A percentile compares a stretch with the other conserved stretches of the same genome.
Conservation (phyloP, 2,888 invertebrate genomes). For the Masnerella sp. region DNA sequence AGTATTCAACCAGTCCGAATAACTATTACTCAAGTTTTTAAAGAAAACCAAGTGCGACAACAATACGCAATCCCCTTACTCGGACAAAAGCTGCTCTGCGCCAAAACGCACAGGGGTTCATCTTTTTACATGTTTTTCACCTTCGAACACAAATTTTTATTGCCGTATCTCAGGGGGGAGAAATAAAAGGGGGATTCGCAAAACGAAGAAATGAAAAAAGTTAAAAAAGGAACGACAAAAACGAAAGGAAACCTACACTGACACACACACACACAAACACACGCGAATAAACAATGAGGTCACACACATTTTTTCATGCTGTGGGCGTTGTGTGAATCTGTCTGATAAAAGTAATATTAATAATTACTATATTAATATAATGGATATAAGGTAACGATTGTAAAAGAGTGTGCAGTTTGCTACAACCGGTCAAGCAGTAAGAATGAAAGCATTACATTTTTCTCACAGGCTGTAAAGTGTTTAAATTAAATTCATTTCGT, state of each 20-base stretch:
- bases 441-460: conserved; percentile 72
- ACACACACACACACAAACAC: conserved; percentile 60
- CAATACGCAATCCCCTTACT: conserved; percentile 70
- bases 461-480: conserved; percentile 75
- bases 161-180: conserved; percentile 68
- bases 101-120: conserved; percentile 69
- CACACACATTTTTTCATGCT: conserved; percentile 70
- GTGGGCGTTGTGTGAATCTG: conserved; percentile 74
- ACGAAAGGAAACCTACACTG: conserved; percentile 4
- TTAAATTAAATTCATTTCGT: conserved; percentile 76
- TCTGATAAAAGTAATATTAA: conserved; percentile 75
- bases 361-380: conserved; percentile 74
- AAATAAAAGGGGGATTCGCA: conserved; percentile 58
- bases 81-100: conserved; percentile 67
- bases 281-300: conserved; percentile 63
- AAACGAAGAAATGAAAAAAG: conserved; percentile 13
- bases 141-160: conserved; percentile 70
- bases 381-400: conserved; percentile 74
- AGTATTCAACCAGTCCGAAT: conserved; percentile 67
- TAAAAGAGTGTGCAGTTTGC: conserved; percentile 74
- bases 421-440: conserved; percentile 72
- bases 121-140: conserved; percentile 76
- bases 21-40: conserved; percentile 67
- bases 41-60: conserved; percentile 64
- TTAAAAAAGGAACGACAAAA: conserved; percentile 42